A percentile compares a stretch with the other conserved stretches of the same genome.
Conservation (phyloP, 2,113 vertebrate species). For the Cyanocitta stelleri region DNA sequence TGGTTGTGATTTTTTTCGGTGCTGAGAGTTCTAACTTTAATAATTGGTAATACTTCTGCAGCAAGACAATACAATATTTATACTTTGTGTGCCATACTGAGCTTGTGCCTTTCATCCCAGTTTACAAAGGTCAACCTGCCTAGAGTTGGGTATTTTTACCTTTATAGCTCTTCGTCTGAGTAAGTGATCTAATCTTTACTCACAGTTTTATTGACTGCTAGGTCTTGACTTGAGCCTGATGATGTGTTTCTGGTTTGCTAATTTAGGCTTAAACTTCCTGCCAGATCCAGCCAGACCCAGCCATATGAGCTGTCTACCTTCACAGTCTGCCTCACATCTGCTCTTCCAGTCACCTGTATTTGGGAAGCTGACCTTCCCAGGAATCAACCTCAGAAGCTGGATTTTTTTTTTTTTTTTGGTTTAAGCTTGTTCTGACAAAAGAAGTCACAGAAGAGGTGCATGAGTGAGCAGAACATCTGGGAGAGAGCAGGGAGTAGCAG, state of each 20-base stretch:
- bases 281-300: neutral
- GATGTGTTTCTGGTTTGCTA: neutral
- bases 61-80: neutral
- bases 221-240: neutral
- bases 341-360: neutral
- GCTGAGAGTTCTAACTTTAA: neutral
- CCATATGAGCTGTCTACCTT: neutral
- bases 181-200: neutral
- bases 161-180: neutral
- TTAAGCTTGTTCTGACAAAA: neutral
- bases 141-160: neutral
- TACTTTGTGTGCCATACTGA: neutral
- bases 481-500: neutral
- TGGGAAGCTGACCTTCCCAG: neutral
- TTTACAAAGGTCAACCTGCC: neutral
- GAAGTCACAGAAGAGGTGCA: neutral
- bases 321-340: neutral
- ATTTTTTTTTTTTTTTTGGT: neutral
- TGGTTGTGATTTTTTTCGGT: neutral
- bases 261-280: neutral
- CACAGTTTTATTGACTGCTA: neutral
- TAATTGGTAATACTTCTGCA: neutral
- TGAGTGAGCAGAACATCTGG: neutral
- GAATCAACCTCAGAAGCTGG: neutral
- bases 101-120: neutral